Conservation (phyloP, 35 echinoderm and acorn worm genomes). For the Patiria miniata region DNA sequence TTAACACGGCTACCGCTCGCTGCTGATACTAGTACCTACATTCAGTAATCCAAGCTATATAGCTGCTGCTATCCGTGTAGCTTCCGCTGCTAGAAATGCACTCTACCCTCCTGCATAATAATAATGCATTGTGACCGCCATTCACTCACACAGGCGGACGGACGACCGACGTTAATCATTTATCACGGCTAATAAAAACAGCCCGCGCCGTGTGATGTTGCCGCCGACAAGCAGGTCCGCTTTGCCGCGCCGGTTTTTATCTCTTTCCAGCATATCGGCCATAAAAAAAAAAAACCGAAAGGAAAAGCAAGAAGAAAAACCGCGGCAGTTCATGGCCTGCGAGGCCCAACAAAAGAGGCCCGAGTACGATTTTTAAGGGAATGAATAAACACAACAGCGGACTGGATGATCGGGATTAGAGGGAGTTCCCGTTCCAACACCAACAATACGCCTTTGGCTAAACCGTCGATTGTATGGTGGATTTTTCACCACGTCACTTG, state of each 20-base stretch:
- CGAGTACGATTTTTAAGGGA: conserved; percentile 3
- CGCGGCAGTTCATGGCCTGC: conserved; percentile 18
- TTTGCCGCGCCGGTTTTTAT: conserved; percentile 24
- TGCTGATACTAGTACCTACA: too few species aligned
- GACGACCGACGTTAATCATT: conserved; percentile 47
- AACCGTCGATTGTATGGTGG: conserved; percentile 5
- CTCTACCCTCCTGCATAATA: too few species aligned
- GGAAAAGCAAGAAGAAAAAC: background rate
- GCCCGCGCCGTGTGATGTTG: conserved; percentile 16
- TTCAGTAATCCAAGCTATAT: too few species aligned
- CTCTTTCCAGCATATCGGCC: conserved; percentile 29
- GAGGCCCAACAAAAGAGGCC: background rate
- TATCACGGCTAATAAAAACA: conserved; percentile 52
- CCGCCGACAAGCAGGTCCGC: conserved; percentile 14
- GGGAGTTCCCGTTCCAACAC: background rate
- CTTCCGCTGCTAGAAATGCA: too few species aligned
- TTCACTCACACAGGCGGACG: background rate
- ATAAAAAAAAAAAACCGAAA: conserved; percentile 26
- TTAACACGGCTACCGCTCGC: too few species aligned
- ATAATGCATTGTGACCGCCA: conserved; percentile 1
- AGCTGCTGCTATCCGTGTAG: too few species aligned
- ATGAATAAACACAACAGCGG: conserved; percentile 28
- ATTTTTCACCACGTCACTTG: background rate
- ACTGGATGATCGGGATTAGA: conserved; percentile 14
- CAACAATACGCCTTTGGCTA: conserved; percentile 30